phyloP scores from a whole-genome alignment of 35 echinoderm and acorn worm species.

The Strongylocentrotus purpuratus region DNA sequence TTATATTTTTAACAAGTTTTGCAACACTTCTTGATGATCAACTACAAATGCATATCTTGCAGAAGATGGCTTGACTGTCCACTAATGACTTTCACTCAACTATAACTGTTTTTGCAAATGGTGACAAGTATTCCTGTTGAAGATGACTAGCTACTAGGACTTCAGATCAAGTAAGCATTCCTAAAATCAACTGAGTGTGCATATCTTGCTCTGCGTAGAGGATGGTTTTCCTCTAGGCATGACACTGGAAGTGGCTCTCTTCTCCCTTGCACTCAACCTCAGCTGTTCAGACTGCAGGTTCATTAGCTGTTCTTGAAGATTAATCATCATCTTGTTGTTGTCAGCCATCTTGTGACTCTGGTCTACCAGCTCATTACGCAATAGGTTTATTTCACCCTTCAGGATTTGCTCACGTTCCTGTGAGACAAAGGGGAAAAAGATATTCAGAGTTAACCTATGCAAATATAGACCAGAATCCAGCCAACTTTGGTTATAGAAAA shows the following conservation, averaged over 20 bases:
- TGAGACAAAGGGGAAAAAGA: not conserved
- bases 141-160: not conserved
- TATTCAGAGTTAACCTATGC: not conserved
- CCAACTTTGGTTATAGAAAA: not conserved
- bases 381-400: conserved; percentile 66
- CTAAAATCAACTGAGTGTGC: conserved; percentile 53
- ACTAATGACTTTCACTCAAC: not conserved
- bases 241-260: conserved; percentile 55
- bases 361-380: conserved; percentile 71
- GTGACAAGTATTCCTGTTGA: no score
- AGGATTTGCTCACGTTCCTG: conserved; percentile 72
- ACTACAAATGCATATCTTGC: not conserved
- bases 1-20: not conserved
- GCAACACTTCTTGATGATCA: not conserved
- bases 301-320: conserved; percentile 85
- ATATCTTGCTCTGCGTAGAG: conserved; percentile 55
- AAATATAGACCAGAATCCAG: not conserved
- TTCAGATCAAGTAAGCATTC: not conserved
- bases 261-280: conserved; percentile 81
- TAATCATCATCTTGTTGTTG: conserved; percentile 79
- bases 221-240: conserved; percentile 41
- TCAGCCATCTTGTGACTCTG: conserved; percentile 87
- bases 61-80: not conserved
- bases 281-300: conserved; percentile 86
- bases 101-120: no score